These are phyloP conservation scores for Pseudomyrmex pallidus DNA, from an alignment of 1,140 invertebrate species.

Conservation along the genomic window DNA sequence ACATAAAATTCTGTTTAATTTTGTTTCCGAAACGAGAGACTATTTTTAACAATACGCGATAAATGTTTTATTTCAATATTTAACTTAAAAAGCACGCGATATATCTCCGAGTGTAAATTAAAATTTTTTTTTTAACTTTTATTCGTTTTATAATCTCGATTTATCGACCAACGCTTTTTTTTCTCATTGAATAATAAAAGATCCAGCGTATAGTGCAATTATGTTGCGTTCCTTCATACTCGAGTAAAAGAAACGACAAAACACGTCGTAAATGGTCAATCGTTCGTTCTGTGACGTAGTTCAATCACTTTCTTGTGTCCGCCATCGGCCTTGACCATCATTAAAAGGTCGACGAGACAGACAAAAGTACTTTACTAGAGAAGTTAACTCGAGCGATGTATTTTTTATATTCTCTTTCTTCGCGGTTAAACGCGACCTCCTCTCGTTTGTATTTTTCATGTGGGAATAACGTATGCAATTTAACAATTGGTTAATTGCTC, in stretches of 20 bases:
- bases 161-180: neutral
- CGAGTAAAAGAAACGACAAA: conserved; percentile 46
- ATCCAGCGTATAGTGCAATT: neutral
- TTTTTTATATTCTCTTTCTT: conserved; percentile 60
- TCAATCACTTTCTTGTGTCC: conserved; percentile 72
- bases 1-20: neutral
- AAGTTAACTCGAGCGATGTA: conserved; percentile 42
- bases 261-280: conserved; percentile 15
- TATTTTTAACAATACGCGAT: too few relatives aligned
- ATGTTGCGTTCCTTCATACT: neutral
- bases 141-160: neutral
- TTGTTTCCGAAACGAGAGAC: too few relatives aligned
- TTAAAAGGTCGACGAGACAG: conserved; percentile 64
- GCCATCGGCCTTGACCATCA: conserved; percentile 67
- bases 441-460: conserved; percentile 38
- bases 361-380: conserved; percentile 57
- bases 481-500: conserved; percentile 40
- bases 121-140: neutral
- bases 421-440: conserved; percentile 11
- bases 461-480: conserved; percentile 47
- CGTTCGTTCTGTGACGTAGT: conserved; percentile 33
- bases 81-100: neutral
- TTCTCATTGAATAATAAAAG: conserved; percentile 20
- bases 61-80: neutral
- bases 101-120: neutral